phyloP scores from a whole-genome alignment of 2,797 vertebrate species.

The Galaxias olidus region DNA sequence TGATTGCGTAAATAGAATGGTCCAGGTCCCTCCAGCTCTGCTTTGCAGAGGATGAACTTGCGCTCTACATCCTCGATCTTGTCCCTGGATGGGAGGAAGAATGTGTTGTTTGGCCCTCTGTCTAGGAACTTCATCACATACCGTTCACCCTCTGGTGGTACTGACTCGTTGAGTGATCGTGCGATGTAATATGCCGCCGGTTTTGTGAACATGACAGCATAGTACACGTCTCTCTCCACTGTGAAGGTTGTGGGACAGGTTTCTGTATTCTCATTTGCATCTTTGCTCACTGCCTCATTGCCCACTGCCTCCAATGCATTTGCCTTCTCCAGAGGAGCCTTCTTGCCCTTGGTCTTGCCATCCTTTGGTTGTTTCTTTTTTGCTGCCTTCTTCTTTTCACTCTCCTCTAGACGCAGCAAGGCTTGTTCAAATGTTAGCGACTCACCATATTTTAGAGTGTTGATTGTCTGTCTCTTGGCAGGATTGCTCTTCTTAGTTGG shows the following conservation, averaged over 20 bases:
- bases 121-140: slow-evolving; percentile 4
- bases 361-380: neutral
- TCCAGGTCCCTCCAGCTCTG: slow-evolving; percentile 7
- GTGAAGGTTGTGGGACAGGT: neutral
- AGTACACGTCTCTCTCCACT: neutral
- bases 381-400: neutral
- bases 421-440: no score
- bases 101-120: slow-evolving; percentile 11
- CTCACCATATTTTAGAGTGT: neutral
- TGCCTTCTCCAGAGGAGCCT: neutral
- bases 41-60: slow-evolving; percentile 6
- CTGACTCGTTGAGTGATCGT: neutral
- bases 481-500: neutral
- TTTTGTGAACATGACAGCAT: slow-evolving; percentile 6
- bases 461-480: neutral
- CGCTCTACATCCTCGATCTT: neutral
- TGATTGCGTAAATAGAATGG: neutral
- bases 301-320: no score
- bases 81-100: neutral
- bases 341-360: neutral
- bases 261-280: neutral
- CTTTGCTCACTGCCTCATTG: no score
- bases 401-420: neutral
- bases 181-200: slow-evolving; percentile 1
- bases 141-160: slow-evolving; percentile 1